Evolutionary conservation across 2,888 invertebrate genomes (phyloP), one percentile per base, ranked within the genome.

Genomic region (Pocota personata): DNA sequence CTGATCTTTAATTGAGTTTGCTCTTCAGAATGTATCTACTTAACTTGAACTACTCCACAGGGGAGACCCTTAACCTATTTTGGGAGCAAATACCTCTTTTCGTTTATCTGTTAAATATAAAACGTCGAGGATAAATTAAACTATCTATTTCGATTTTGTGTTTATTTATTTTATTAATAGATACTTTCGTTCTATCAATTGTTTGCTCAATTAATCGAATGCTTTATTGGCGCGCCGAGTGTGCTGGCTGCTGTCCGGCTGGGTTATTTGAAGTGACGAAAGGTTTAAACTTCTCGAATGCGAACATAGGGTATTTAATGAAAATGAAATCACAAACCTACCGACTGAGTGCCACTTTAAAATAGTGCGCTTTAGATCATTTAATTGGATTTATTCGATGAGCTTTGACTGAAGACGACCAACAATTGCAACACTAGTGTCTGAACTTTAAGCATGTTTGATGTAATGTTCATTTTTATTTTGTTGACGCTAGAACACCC

Each of bases 221-320:
- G 3, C n/a, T 64, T 35, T 48, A 19, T 46, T n/a, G 46, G 64
- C 32, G 48, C 30, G n/a, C 50, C 35, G 14, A n/a, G 6, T n/a
- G 27, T 21, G 8, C n/a, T 21, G 19, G 32, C 12, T 32, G 12
- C 40, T 37, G 40, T 50, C n/a, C 21, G 24, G 19, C 43, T 72
- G 37, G 48, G 57, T 43, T 72, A 64, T 78, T 71, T 64, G 52
- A 7, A n/a, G 62, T 55, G 14, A 46, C 55, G 55, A 55, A 64
- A 72, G 64, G 78, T 62, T 71, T 57, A 71, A 64, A 57, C 21
- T 30, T 48, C 48, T 79, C 37, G 52, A 55, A 78, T 71, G 14
- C 5, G 0, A 14, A 40, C 14, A 14, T 3, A 30, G 37, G 24
- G 37, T 16, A 12, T 32, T 16, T 5, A 60, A 14, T 40, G 40